A percentile compares a stretch with the other conserved stretches of the same genome.
phyloP scores from a whole-genome alignment of 1,140 invertebrate species.

The Tetramorium parvispinum region DNA sequence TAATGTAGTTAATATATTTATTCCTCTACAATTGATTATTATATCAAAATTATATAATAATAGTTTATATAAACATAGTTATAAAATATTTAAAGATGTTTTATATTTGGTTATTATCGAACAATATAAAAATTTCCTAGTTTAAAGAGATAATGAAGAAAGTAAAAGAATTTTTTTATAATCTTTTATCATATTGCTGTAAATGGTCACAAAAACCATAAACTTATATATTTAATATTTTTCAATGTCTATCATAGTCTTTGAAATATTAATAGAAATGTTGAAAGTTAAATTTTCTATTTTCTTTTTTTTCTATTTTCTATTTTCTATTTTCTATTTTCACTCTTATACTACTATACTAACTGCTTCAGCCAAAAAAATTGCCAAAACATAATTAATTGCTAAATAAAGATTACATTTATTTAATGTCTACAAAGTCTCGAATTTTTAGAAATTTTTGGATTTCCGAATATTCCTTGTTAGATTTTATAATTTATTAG shows the following conservation, averaged over 20 bases:
- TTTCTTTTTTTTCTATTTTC: too few relatives aligned
- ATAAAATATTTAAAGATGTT: background rate
- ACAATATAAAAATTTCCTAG: background rate
- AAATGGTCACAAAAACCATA: too few relatives aligned
- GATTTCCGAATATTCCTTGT: background rate
- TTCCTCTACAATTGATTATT: too few relatives aligned
- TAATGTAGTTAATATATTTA: too few relatives aligned
- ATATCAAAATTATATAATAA: background rate
- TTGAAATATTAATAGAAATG: background rate
- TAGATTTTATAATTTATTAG: background rate
- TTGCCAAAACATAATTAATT: background rate
- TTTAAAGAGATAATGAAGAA: too few relatives aligned
- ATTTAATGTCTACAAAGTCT: background rate
- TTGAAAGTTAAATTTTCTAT: background rate
- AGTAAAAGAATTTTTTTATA: too few relatives aligned
- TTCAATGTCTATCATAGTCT: background rate
- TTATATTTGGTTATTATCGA: background rate
- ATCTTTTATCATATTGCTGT: too few relatives aligned
- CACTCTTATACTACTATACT: too few relatives aligned
- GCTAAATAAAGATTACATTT: background rate
- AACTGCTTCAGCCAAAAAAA: background rate
- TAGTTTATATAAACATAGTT: background rate
- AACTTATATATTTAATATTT: background rate
- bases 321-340: too few relatives aligned
- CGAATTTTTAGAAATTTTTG: background rate